Evolutionary conservation across 2,113 vertebrate genomes (phyloP), one percentile per base, ranked within the genome.

Genomic region (Macroglossus sobrinus): DNA sequence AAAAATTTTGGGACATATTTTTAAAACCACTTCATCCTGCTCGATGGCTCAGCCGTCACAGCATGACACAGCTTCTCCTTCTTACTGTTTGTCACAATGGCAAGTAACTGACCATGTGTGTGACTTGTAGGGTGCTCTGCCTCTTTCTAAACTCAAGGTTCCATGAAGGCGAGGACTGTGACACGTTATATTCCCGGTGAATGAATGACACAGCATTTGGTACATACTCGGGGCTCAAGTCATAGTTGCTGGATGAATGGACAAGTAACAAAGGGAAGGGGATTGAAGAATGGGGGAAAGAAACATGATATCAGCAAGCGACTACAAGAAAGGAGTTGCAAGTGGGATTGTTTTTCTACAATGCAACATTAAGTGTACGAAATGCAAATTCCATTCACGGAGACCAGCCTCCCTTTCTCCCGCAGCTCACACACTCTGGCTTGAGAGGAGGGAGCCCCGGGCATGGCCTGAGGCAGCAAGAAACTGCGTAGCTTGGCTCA

Each of bases 21-120:
- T 47, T n/a, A n/a, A 35, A 81, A 50, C 5, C 7, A n/a, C 19
- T 16, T 38, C 28, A 72, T 7, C n/a, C 82, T 16, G 78, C 13
- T 4, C 0, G 3, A 5, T 0, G n/a, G 86, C 28, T 12, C 13
- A 4, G 43, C 0, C 2, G 38, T 14, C 71, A 2, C 7, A 21
- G n/a, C 30, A 8, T 0, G 7, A 38, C 33, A 10, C 2, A n/a
- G 10, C 50, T 53, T 57, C 24, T 2, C 15, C 18, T n/a, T 19
- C 81, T 19, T 3, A 15, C 0, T 0, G 5, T 28, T 11, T 13
- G 45, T 19, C 6, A 11, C 18, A 4, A 33, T 0, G 10, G 80
- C 26, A n/a, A 7, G 75, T 5, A 66, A 18, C 80, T 21, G 28
- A 55, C 14, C 4, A 28, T 4, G 28, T 0, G 8, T 22, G 7